Evolutionary conservation across 2,113 vertebrate genomes (phyloP), one percentile per base, ranked within the genome.

Genomic region (Plectropomus leopardus): DNA sequence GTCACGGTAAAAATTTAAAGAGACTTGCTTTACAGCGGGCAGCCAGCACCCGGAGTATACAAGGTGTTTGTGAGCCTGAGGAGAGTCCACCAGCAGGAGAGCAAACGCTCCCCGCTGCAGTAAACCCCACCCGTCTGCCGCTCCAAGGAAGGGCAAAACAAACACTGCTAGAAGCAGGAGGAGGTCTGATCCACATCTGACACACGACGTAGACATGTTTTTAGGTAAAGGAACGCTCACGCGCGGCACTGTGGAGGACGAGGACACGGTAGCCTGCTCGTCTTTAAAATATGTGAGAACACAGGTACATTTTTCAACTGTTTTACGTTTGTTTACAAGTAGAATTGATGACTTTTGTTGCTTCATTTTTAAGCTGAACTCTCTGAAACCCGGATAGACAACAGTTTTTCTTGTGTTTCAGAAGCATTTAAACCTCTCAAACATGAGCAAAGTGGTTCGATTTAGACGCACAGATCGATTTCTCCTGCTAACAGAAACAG

Each of bases 61-160:
- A 28, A 53, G 67, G 42, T 24, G 57, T 34, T 28, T 36, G 51
- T 45, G 65, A 71, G 59, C 64, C 65, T n/a, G 75, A 32, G 1
- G 60, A 54, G 67, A 59, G 72, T 47, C 55, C 5, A 21, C 23
- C 80, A 86, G 67, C 80, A 32, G 70, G 76, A 69, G 69, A 50
- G 30, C 78, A 34, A 57, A 28, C 54, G 26, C 34, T 14, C 34
- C 70, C 53, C 19, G 69, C 55, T 5, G 71, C 76, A 51, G 64
- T 72, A 86, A 85, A 44, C 82, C 45, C 89, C 86, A 74, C 89
- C 84, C 78, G 28, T 30, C 78, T 72, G 76, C 68, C 1, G 55
- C 60, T 17, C 11, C 64, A 30, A 17, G 15, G 36, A 5, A 23
- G 69, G 13, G 10, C 51, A 23, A 83, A 83, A 85, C 76, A 80